phyloP scores from a whole-genome alignment of 2,113 vertebrate genomes.

The Pontoporia blainvillei region DNA sequence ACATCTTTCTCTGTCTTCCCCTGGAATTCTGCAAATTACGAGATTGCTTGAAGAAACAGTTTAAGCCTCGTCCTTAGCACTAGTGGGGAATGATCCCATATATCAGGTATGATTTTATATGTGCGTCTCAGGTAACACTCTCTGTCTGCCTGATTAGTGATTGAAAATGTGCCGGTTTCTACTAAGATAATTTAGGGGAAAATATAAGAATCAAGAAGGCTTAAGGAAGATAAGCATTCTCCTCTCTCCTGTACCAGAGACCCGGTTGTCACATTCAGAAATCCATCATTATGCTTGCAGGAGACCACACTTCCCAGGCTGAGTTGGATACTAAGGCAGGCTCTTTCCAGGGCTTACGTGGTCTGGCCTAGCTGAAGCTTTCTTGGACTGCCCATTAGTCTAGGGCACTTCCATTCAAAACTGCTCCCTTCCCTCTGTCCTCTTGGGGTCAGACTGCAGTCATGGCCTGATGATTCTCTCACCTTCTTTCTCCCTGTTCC shows the following conservation, averaged over 20 bases:
- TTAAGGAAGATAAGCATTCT: neutral
- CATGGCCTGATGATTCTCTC: neutral
- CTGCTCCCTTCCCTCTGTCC: neutral
- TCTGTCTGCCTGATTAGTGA: neutral
- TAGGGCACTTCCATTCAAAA: neutral
- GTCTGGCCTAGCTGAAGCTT: neutral
- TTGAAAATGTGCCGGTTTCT: neutral
- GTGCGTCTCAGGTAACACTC: neutral
- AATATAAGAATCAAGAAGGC: neutral
- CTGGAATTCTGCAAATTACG: neutral
- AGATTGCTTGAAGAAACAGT: neutral
- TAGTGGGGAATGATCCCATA: neutral
- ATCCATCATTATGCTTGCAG: no score
- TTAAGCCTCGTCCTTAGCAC: neutral
- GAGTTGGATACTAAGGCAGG: neutral
- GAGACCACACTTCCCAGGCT: neutral
- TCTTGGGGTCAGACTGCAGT: neutral
- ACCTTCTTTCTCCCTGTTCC: neutral
- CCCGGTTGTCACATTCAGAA: neutral
- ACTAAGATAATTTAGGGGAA: neutral
- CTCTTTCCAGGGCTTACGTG: accelerated
- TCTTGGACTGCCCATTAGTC: no score
- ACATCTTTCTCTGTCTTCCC: neutral
- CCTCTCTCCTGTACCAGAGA: no score
- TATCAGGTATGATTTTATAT: neutral